These are phyloP conservation scores for Peromyscus nudipes DNA, from an alignment of 2,797 vertebrate genomes.

Conservation along the genomic window DNA sequence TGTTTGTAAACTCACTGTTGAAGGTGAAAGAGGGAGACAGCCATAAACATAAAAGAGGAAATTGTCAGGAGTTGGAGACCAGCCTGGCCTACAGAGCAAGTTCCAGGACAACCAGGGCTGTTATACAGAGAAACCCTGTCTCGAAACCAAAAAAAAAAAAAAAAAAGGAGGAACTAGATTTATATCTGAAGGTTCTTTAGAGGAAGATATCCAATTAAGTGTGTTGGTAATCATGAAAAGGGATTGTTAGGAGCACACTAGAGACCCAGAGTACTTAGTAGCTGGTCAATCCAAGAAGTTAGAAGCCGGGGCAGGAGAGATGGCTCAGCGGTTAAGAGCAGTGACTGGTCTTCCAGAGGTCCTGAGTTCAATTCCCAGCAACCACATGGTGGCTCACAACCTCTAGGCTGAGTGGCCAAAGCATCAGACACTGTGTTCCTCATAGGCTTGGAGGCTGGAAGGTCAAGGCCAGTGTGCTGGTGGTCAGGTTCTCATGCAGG, in stretches of 20 bases:
- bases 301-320: background rate
- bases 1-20: constrained; percentile 12
- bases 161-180: background rate
- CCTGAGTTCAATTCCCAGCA: too few relatives aligned
- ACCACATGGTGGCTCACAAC: too few relatives aligned
- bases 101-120: background rate
- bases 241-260: background rate
- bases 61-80: background rate
- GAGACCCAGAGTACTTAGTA: background rate
- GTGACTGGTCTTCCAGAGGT: too few relatives aligned
- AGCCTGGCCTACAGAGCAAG: background rate
- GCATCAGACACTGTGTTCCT: background rate
- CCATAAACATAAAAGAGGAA: background rate
- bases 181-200: background rate
- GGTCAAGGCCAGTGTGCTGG: background rate
- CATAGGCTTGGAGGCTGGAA: background rate
- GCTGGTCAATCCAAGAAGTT: background rate
- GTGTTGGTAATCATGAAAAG: background rate
- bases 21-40: background rate
- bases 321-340: too few relatives aligned
- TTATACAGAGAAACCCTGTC: background rate
- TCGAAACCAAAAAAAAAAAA: background rate
- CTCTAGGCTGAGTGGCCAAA: background rate
- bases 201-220: background rate
- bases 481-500: background rate